Percentiles rank a stretch among this genome's conserved stretches.
phyloP scores from a whole-genome alignment of 2,888 invertebrate species.

The Aquatica leii region DNA sequence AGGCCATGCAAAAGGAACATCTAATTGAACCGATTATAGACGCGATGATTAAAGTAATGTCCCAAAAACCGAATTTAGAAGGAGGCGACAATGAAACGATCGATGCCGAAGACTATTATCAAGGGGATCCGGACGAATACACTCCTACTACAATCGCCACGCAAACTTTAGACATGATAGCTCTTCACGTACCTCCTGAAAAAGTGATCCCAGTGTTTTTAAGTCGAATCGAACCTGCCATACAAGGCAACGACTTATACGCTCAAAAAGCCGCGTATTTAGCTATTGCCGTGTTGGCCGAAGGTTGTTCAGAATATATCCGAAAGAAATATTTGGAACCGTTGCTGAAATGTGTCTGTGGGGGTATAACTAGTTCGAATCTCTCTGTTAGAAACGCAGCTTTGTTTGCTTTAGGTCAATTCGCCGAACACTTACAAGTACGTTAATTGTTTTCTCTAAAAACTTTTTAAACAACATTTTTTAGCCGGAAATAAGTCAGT shows the following conservation, averaged over 20 bases:
- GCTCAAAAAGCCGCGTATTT: slow-evolving; percentile 77
- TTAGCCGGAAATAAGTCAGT: slow-evolving; percentile 78
- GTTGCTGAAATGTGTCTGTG: slow-evolving; percentile 74
- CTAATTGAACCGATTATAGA: slow-evolving; percentile 73
- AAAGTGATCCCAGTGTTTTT: slow-evolving; percentile 77
- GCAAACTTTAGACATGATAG: slow-evolving; percentile 77
- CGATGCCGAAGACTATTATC: slow-evolving; percentile 69
- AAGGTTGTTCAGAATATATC: slow-evolving; percentile 81
- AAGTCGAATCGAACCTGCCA: slow-evolving; percentile 68
- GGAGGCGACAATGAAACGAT: slow-evolving; percentile 64
- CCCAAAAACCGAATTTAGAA: slow-evolving; percentile 68
- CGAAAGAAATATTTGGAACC: slow-evolving; percentile 73
- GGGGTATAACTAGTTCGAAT: slow-evolving; percentile 72
- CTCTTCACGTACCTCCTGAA: slow-evolving; percentile 78
- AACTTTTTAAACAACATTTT: slow-evolving; percentile 17
- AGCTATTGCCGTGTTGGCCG: slow-evolving; percentile 77
- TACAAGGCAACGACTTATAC: slow-evolving; percentile 68
- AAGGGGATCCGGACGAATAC: slow-evolving; percentile 69
- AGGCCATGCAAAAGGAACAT: slow-evolving; percentile 73
- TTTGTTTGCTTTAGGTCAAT: slow-evolving; percentile 81
- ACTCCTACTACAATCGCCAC: slow-evolving; percentile 74
- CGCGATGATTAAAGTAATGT: slow-evolving; percentile 75
- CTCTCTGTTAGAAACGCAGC: slow-evolving; percentile 77
- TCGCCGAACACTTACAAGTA: slow-evolving; percentile 79
- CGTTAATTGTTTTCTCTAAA: slow-evolving; percentile 10